Conservation (phyloP, 64 coral and sea anemone genomes). For the Catalaphyllia jardinei region DNA sequence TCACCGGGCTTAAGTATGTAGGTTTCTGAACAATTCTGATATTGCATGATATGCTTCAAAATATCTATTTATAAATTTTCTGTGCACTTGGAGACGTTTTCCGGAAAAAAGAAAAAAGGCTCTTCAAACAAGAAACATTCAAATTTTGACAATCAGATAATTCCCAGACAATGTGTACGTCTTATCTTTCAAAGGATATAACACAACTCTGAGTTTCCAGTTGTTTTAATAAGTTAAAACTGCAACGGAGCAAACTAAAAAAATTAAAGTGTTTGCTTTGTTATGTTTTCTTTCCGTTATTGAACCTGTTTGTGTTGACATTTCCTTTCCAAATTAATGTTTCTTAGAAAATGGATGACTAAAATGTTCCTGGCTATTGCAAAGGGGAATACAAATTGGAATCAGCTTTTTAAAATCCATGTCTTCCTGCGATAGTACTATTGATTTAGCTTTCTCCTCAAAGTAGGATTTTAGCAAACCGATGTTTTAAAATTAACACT, state of each 20-base stretch:
- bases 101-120: background rate
- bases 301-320: background rate
- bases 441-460: background rate
- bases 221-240: background rate
- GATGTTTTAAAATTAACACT: background rate
- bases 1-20: no score
- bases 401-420: background rate
- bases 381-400: background rate
- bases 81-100: background rate
- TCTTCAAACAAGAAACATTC: no score
- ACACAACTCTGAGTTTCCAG: background rate
- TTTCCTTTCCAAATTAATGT: background rate
- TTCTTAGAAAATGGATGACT: background rate
- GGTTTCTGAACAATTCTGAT: no score
- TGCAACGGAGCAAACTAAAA: background rate
- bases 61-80: no score
- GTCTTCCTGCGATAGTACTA: background rate
- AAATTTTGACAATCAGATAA: no score
- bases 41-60: no score
- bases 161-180: no score
- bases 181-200: background rate
- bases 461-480: background rate
- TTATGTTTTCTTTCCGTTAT: constrained; percentile 8
- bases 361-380: background rate
- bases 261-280: background rate